phyloP scores from a whole-genome alignment of 2,797 vertebrate species.

The Spinus pinus region DNA sequence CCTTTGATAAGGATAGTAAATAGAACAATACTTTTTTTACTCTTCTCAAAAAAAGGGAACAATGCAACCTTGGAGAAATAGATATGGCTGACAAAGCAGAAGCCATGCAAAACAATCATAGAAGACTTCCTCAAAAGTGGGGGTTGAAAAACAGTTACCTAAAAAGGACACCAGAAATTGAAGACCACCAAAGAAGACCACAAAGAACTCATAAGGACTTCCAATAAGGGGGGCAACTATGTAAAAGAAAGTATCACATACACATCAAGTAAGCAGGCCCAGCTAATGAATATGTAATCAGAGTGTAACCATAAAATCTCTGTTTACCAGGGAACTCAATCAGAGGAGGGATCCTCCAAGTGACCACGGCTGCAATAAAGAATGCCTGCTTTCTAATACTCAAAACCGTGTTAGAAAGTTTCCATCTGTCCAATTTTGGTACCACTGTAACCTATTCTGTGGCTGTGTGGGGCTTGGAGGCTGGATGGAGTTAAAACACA shows the following conservation, averaged over 20 bases:
- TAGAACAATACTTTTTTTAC: neutral
- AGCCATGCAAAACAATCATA: neutral
- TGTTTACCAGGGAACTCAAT: neutral
- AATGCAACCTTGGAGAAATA: neutral
- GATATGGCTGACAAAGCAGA: neutral
- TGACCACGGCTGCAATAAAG: fast-evolving
- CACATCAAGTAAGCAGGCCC: fast-evolving
- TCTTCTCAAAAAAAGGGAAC: neutral
- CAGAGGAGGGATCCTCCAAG: neutral
- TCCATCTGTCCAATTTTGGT: neutral
- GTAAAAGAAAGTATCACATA: neutral
- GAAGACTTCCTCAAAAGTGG: neutral
- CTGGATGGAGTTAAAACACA: neutral
- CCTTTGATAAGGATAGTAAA: neutral
- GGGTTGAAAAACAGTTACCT: neutral
- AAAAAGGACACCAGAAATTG: neutral
- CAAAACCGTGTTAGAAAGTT: neutral
- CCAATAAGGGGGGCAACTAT: neutral
- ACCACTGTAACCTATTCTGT: neutral
- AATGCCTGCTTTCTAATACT: neutral
- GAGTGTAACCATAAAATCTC: neutral
- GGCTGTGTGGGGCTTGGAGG: neutral
- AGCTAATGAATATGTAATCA: neutral
- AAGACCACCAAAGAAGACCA: neutral
- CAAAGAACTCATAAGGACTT: too few relatives aligned